These are phyloP conservation scores for Strigamia maritima DNA, from an alignment of 2,888 invertebrate species.

Conservation along the genomic window DNA sequence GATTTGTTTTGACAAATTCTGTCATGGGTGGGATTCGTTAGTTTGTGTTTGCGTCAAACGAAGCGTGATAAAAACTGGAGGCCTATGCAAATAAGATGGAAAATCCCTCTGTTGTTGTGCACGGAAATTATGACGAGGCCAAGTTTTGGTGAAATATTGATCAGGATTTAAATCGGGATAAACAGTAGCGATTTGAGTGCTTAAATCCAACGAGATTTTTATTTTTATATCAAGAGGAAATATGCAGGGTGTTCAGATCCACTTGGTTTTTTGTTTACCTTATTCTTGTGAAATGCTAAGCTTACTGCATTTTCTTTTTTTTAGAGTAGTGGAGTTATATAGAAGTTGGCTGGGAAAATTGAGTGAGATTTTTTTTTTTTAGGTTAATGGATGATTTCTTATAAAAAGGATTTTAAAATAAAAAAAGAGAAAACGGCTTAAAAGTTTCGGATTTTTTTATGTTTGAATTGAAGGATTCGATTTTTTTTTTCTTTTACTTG, in stretches of 20 bases:
- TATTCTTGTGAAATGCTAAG: neutral
- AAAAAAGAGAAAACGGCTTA: neutral
- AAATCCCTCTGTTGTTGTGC: constrained; percentile 3
- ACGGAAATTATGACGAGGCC: neutral
- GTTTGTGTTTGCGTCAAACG: neutral
- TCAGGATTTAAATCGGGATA: neutral
- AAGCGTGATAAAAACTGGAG: neutral
- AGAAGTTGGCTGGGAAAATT: neutral
- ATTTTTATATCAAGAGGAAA: neutral
- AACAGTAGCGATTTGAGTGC: constrained; percentile 15
- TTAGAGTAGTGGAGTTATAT: neutral
- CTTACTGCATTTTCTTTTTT: neutral
- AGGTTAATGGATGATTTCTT: constrained; percentile 1
- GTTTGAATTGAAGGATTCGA: neutral
- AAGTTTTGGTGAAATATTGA: constrained; percentile 15
- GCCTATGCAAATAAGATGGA: constrained; percentile 26
- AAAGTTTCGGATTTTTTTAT: neutral
- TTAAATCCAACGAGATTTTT: neutral
- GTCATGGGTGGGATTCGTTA: neutral
- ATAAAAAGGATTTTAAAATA: neutral
- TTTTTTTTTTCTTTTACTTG: neutral
- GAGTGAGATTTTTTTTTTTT: neutral
- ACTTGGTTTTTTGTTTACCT: constrained; percentile 27
- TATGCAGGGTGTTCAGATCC: neutral
- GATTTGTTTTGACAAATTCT: constrained; percentile 18